Evolutionary conservation across 1,140 invertebrate genomes (phyloP), one percentile per base, ranked within the genome.

Genomic region (Drosophila pectinifera): DNA sequence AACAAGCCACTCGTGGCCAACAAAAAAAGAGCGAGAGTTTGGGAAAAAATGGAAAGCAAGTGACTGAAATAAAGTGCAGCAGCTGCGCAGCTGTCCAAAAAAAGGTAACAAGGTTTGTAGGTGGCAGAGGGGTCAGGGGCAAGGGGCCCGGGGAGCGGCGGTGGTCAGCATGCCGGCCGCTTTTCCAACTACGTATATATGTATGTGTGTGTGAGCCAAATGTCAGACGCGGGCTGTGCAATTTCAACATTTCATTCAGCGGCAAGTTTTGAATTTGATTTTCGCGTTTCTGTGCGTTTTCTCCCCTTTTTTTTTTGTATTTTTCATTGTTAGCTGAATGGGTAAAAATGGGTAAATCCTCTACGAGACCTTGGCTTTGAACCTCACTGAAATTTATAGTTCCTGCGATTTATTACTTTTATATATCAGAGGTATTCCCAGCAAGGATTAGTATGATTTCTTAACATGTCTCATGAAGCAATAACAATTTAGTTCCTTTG

Each of bases 61-160:
- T 80, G 83, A 84, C 83, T 88, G 80, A 88, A 89, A 88, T 88
- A 89, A 88, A 88, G 73, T 89, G 84, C 84, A 88, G 84, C 84
- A 89, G 84, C 84, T 89, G 84, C 76, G 80, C 76, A 67, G 65
- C 75, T 72, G 20, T 57, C 82, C 61, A 72, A 68, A 69, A 77
- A 77, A 78, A 56, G 38, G 53, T 48, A 75, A 53, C 63, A 75
- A 59, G 49, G 48, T 70, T 73, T 53, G 53, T 45, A 69, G 46
- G 4, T 20, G 18, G 8, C 7, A 8, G 53, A 1, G 28, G 8
- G 13, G n/a, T n/a, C n/a, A n/a, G n/a, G 28, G 0, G 10, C n/a
- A 13, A 10, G 22, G 14, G 31, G n/a, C 1, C 1, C n/a, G 5
- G 1, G 46, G 22, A 20, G 53, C 10, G 3, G 28, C 10, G 53